phyloP scores from a whole-genome alignment of 2,113 vertebrate species.

The Strix uralensis region DNA sequence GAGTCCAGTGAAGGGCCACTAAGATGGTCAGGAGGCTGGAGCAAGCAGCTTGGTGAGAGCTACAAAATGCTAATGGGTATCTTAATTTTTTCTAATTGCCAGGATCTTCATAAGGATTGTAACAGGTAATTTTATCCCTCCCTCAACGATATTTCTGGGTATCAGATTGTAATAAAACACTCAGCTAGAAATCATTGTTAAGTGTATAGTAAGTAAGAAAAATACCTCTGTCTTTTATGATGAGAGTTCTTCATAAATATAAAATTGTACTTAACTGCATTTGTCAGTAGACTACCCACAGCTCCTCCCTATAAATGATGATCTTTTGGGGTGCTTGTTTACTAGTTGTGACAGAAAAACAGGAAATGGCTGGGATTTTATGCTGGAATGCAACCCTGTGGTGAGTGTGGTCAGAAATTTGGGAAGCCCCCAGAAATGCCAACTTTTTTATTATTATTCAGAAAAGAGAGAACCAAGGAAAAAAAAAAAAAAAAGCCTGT shows the following conservation, averaged over 20 bases:
- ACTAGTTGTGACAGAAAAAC: not conserved
- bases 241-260: not conserved
- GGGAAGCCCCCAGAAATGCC: not conserved
- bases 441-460: not conserved
- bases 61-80: accelerated
- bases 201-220: not conserved
- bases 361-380: not conserved
- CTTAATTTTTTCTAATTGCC: not conserved
- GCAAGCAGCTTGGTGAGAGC: not conserved
- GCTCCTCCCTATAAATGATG: not conserved
- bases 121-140: not conserved
- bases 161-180: slow-evolving; percentile 1
- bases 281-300: not conserved
- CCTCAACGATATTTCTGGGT: not conserved
- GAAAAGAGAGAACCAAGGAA: not conserved
- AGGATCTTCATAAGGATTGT: not conserved
- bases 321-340: not conserved
- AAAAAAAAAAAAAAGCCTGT: not conserved
- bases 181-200: not conserved
- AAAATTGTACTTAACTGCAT: not conserved
- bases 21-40: not conserved
- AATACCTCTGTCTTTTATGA: not conserved
- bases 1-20: not conserved
- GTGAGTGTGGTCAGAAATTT: not conserved
- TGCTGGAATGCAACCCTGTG: not conserved